These are phyloP conservation scores for Grammomys surdaster DNA, from an alignment of 2,113 vertebrate genomes.

Conservation along the genomic window DNA sequence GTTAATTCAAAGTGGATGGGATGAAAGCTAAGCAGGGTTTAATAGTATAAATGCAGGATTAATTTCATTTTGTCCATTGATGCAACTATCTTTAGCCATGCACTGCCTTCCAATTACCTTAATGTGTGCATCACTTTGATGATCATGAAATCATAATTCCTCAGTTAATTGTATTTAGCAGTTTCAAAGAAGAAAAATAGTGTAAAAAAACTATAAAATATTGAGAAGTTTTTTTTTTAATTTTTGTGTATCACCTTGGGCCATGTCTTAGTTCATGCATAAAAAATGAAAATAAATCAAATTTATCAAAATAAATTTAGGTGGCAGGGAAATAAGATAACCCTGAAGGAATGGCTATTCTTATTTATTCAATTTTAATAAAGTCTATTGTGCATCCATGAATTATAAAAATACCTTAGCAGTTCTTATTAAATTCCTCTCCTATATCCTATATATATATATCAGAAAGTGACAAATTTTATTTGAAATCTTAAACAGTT, in stretches of 20 bases:
- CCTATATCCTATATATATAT: not conserved
- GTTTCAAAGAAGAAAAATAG: not conserved
- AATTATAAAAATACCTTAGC: not conserved
- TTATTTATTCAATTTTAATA: conserved; percentile 58
- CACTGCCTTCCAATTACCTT: not conserved
- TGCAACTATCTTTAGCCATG: not conserved
- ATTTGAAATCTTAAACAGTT: not conserved
- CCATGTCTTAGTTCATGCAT: not conserved
- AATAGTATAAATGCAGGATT: not conserved
- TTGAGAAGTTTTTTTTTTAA: not conserved
- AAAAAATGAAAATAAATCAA: conserved; percentile 5
- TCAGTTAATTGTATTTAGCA: not conserved
- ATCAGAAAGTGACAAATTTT: not conserved
- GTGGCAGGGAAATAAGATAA: not conserved
- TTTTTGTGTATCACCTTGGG: not conserved
- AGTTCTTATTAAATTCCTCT: not conserved
- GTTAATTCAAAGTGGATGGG: not conserved
- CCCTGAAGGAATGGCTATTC: not conserved
- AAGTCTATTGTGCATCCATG: not conserved
- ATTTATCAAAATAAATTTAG: conserved; percentile 30
- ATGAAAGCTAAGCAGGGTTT: not conserved
- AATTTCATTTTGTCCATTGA: not conserved
- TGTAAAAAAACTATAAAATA: not conserved
- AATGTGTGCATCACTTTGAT: not conserved
- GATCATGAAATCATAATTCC: not conserved